Conservation (phyloP, 2,797 vertebrate genomes). For the Mormyrops attenuatus region DNA sequence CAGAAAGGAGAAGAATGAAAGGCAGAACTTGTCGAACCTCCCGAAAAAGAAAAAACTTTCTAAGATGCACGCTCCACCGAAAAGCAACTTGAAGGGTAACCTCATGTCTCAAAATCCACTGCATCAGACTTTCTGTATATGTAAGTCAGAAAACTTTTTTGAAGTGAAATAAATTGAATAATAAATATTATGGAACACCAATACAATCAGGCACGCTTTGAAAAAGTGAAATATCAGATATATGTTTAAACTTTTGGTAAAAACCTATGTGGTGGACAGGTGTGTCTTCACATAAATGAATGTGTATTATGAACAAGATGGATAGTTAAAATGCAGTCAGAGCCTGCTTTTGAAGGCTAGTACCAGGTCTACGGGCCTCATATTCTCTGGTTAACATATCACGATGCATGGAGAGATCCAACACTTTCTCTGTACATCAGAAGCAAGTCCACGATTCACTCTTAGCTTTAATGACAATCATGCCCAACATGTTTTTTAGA, state of each 20-base stretch:
- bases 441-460: background rate
- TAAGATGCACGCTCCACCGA: background rate
- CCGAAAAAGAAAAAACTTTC: background rate
- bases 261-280: background rate
- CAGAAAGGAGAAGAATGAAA: background rate
- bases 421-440: background rate
- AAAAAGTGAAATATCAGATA: background rate
- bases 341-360: background rate
- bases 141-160: background rate
- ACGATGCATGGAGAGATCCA: background rate
- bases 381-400: background rate
- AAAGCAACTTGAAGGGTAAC: background rate
- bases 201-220: background rate
- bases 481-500: background rate
- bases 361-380: background rate
- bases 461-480: background rate
- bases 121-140: background rate
- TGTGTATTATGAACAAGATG: background rate
- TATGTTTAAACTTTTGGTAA: background rate
- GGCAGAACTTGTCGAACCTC: background rate
- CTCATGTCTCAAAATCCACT: background rate
- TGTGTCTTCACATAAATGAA: background rate
- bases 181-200: background rate
- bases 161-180: background rate
- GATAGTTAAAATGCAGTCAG: background rate